Percentiles rank a stretch among this genome's conserved stretches.
phyloP scores from a whole-genome alignment of 2,888 invertebrate species.

The Lottia scabra region DNA sequence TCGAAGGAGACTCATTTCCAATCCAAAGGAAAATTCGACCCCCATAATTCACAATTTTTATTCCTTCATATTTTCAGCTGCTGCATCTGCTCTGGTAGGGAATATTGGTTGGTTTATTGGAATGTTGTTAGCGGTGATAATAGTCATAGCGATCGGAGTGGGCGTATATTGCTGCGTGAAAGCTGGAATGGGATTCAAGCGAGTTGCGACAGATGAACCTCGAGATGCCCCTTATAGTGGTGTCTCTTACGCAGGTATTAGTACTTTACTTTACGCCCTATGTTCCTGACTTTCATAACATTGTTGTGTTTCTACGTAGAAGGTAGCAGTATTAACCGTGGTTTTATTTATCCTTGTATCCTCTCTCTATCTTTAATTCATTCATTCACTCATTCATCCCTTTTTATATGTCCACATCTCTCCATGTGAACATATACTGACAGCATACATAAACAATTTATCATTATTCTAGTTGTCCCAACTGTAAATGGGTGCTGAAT shows the following conservation, averaged over 20 bases:
- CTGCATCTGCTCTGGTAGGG: conserved; percentile 54
- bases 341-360: too few relatives aligned
- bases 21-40: too few relatives aligned
- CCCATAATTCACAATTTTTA: not conserved
- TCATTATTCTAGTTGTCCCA: too few relatives aligned
- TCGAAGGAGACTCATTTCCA: too few relatives aligned
- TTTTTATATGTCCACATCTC: too few relatives aligned
- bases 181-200: conserved; percentile 17
- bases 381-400: too few relatives aligned
- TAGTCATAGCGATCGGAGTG: conserved; percentile 60
- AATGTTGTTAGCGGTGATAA: conserved; percentile 61
- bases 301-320: too few relatives aligned
- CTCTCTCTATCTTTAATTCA: too few relatives aligned
- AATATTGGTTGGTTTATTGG: conserved; percentile 70
- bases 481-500: too few relatives aligned
- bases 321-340: not conserved
- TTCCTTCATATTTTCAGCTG: conserved; percentile 40
- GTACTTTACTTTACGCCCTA: conserved; percentile 12
- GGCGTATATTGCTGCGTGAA: conserved; percentile 48
- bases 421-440: too few relatives aligned
- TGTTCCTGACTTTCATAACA: not conserved
- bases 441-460: too few relatives aligned
- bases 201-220: not conserved
- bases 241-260: conserved; percentile 20
- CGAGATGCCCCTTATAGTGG: not conserved